A percentile compares a stretch with the other conserved stretches of the same genome.
phyloP scores from a whole-genome alignment of 2,113 vertebrate genomes.

The Lota lota region DNA sequence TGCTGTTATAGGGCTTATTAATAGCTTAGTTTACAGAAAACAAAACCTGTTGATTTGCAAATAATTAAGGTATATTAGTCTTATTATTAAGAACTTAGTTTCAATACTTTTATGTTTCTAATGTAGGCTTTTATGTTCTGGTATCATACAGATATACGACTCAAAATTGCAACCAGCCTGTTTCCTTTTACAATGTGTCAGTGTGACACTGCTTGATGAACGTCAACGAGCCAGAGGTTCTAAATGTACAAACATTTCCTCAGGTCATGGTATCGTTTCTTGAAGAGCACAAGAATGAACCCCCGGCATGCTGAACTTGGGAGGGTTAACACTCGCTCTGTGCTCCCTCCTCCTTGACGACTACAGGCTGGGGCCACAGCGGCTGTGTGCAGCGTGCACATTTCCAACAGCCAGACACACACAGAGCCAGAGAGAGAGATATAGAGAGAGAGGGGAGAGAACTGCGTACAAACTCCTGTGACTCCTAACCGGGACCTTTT shows the following conservation, averaged over 20 bases:
- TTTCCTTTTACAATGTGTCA: no score
- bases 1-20: no score
- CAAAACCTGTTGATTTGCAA: no score
- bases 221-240: neutral
- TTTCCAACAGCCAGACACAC: neutral
- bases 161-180: no score
- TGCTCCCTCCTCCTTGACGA: constrained; percentile 65
- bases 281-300: neutral
- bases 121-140: no score
- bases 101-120: no score
- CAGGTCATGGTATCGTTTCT: constrained; percentile 1
- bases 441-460: constrained; percentile 45
- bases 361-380: constrained; percentile 23
- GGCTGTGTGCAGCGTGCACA: neutral
- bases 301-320: constrained; percentile 29
- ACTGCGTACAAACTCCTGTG: constrained; percentile 41
- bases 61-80: no score
- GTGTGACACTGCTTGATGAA: neutral
- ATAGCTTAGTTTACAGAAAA: no score
- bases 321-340: constrained; percentile 64
- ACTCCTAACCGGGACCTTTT: constrained; percentile 42
- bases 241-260: constrained; percentile 1
- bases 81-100: no score
- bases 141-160: no score
- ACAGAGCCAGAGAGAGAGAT: neutral